Base-by-base conservation (phyloP, 2,797 vertebrate genomes). In the Eremophila alpestris region DNA sequence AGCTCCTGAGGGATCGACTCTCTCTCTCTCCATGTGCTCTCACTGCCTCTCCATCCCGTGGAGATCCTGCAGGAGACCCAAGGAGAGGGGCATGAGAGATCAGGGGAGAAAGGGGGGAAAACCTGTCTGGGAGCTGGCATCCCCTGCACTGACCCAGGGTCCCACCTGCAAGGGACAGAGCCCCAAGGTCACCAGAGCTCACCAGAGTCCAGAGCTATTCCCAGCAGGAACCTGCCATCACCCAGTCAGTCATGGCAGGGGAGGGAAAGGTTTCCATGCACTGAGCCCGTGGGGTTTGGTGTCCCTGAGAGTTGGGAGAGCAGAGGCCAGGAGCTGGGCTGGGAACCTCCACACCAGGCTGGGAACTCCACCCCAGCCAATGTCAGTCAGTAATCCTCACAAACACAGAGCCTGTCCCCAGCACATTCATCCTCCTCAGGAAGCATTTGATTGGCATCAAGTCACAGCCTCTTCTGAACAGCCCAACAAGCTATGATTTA, bases 401-500 rank as follows among this genome's bases (percentile, higher is more conserved):
- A 71, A 78, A 43, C 62, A 54, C 54, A 27, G 48, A 7, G 12
- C 48, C 76, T 68, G 56, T 68, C 55, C 76, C 77, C 74, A 69
- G 90, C 69, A 88, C 1, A 0, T 88, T 71, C 62, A 56, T 59
- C 70, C 88, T 94, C 55, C 70, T 95, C 11, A 7, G 85, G 85
- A 91, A 73, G 59, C 54, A 13, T 88, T 49, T 90, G 94, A 91
- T 41, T 86, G 95, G 26, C 95, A 87, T 70, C 82, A 74, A 77
- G 89, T 52, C 79, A 78, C 2, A 0, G 87, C 55, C 80, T 62
- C 51, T 81, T 86, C 95, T 63, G 88, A 93, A 32, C 38, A 68
- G 4, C 59, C 23, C 85, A 88, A 83, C 49, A 45, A 91, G 90
- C 91, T 26, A 0, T 94, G 91, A 95, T 94, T 91, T 91, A 91